Percentiles rank a stretch among this genome's conserved stretches.
These are phyloP conservation scores for Amphiura filiformis DNA, from an alignment of 35 echinoderm and acorn worm species.

Conservation along the genomic window DNA sequence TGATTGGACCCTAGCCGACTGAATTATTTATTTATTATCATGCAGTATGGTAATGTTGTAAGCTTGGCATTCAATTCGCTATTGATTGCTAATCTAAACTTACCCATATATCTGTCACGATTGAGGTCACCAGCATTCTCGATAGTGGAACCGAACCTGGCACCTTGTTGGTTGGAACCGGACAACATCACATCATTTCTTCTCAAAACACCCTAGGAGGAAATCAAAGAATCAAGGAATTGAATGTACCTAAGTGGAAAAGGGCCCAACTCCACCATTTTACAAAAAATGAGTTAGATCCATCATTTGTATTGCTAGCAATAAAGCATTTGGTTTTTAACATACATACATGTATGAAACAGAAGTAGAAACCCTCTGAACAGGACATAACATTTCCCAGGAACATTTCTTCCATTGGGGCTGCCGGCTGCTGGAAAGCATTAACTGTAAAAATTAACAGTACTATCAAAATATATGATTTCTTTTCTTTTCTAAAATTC, in stretches of 20 bases:
- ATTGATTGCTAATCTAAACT: neutral
- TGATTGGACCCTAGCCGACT: no score
- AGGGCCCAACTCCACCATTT: no score
- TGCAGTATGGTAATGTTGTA: no score
- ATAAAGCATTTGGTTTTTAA: neutral
- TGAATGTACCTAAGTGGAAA: no score
- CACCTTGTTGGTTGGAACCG: slow-evolving; percentile 53
- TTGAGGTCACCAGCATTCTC: slow-evolving; percentile 82
- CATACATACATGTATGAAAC: neutral
- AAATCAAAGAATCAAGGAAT: neutral
- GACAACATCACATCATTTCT: slow-evolving; percentile 31
- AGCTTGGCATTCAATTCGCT: neutral
- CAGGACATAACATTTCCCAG: neutral
- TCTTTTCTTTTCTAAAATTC: no score
- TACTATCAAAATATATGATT: no score
- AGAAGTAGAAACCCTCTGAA: neutral
- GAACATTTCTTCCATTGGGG: neutral
- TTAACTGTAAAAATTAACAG: no score
- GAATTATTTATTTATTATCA: no score
- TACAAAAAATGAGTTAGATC: neutral
- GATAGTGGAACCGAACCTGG: slow-evolving; percentile 80
- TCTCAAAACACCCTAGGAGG: slow-evolving; percentile 55
- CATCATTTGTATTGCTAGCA: neutral
- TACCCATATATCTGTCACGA: slow-evolving; percentile 72
- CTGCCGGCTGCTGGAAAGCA: no score